Evolutionary conservation across 1,140 invertebrate genomes (phyloP).

Genomic region (Sycophaga agraensis): DNA sequence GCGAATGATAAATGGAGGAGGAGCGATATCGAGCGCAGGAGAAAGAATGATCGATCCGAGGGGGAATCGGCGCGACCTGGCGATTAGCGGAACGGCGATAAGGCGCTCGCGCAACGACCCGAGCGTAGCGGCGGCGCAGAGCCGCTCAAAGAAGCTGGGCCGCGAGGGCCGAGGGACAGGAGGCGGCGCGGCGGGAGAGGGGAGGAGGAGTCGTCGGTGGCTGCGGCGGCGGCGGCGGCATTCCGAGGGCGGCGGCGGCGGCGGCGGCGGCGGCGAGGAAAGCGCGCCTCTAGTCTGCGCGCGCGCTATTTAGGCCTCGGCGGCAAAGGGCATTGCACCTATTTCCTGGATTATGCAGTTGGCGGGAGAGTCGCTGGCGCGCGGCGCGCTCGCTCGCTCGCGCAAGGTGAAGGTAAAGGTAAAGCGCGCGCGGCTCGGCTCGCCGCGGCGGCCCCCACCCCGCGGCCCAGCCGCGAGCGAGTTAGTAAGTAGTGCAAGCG

Average conservation of each 20-base stretch:
- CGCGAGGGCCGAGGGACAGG: too few relatives aligned
- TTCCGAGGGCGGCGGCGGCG: background rate
- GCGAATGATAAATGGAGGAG: too few relatives aligned
- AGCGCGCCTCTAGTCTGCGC: background rate
- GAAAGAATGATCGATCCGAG: too few relatives aligned
- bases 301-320: constrained; percentile 9
- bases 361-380: background rate
- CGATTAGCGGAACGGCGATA: too few relatives aligned
- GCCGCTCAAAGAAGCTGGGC: too few relatives aligned
- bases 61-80: too few relatives aligned
- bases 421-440: constrained; percentile 5
- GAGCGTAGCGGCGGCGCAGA: too few relatives aligned
- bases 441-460: background rate
- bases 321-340: constrained; percentile 27
- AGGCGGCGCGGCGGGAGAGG: too few relatives aligned
- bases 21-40: too few relatives aligned
- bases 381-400: background rate
- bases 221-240: background rate
- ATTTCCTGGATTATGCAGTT: constrained; percentile 32
- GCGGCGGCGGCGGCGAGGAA: background rate
- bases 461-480: constrained; percentile 26
- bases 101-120: too few relatives aligned
- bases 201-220: background rate
- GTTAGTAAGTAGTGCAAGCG: constrained; percentile 60
- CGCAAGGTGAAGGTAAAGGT: constrained; percentile 53